A percentile compares a stretch with the other conserved stretches of the same genome.
These are phyloP conservation scores for Mandrillus leucophaeus DNA, from an alignment of 2,113 vertebrate genomes.

Conservation along the genomic window DNA sequence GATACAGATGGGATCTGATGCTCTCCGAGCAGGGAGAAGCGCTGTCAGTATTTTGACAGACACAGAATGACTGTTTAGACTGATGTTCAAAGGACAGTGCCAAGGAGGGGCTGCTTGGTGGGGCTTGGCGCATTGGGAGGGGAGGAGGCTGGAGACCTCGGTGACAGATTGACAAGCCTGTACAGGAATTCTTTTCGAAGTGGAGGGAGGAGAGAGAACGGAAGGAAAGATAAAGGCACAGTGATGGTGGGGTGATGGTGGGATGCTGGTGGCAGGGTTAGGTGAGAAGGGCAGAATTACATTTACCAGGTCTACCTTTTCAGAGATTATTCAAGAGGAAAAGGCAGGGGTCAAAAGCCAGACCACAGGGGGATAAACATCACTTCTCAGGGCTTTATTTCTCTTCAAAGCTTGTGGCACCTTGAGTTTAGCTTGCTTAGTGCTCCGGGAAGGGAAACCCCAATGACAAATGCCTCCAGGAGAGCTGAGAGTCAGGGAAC, in stretches of 20 bases:
- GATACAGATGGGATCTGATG: conserved; percentile 66
- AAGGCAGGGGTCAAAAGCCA: conserved; percentile 51
- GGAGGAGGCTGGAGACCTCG: background rate
- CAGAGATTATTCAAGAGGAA: conserved; percentile 52
- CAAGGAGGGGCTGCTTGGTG: conserved; percentile 51
- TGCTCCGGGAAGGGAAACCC: background rate
- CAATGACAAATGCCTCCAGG: conserved; percentile 45
- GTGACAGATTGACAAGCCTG: conserved; percentile 42
- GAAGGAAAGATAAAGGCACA: conserved; percentile 4
- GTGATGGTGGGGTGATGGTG: background rate
- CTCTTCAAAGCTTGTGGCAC: background rate
- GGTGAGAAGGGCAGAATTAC: background rate
- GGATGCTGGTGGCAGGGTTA: background rate
- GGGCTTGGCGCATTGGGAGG: background rate
- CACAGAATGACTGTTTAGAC: conserved; percentile 30
- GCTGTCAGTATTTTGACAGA: conserved; percentile 56
- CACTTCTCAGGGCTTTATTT: conserved; percentile 36
- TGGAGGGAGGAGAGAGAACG: background rate
- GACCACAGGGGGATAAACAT: background rate
- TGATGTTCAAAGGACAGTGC: conserved; percentile 48
- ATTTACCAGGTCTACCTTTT: conserved; percentile 9
- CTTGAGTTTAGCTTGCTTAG: conserved; percentile 8
- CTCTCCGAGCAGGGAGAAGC: conserved; percentile 32
- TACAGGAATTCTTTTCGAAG: conserved; percentile 1
- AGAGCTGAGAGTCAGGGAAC: background rate